A percentile compares a stretch with the other conserved stretches of the same genome.
Conservation (phyloP, 2,113 vertebrate species). For the Laticauda colubrina region DNA sequence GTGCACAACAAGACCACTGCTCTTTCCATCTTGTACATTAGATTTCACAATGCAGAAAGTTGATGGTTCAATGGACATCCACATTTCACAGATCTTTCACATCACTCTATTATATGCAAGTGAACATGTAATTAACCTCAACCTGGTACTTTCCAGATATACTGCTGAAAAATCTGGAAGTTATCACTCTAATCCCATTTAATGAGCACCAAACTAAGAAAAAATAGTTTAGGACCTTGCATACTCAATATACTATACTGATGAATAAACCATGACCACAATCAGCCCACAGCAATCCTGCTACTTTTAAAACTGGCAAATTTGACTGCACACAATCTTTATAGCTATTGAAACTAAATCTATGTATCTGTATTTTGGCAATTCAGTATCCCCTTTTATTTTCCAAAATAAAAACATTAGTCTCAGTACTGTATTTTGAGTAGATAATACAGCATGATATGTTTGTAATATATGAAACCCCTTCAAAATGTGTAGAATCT, state of each 20-base stretch:
- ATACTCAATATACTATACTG: not conserved
- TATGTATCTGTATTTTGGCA: not conserved
- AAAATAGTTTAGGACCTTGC: not conserved
- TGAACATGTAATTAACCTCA: not conserved
- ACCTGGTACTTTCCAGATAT: too few relatives aligned
- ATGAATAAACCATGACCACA: not conserved
- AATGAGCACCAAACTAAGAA: not conserved
- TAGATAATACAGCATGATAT: not conserved
- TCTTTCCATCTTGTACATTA: not conserved
- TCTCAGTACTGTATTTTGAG: not conserved
- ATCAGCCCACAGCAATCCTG: not conserved
- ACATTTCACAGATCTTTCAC: not conserved
- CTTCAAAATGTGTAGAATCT: not conserved
- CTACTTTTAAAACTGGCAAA: constrained; percentile 12
- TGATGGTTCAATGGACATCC: too few relatives aligned
- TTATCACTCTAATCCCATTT: too few relatives aligned
- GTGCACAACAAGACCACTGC: not conserved
- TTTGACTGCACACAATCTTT: constrained; percentile 45
- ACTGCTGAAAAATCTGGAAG: too few relatives aligned
- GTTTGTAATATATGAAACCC: not conserved
- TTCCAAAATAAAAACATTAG: constrained; percentile 9
- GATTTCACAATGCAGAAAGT: not conserved
- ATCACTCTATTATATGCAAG: not conserved
- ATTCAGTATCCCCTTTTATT: constrained; percentile 9
- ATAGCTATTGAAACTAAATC: constrained; percentile 44